Evolutionary conservation across 2,113 vertebrate genomes (phyloP), one percentile per base, ranked within the genome.

Genomic region (Smithornis capensis): DNA sequence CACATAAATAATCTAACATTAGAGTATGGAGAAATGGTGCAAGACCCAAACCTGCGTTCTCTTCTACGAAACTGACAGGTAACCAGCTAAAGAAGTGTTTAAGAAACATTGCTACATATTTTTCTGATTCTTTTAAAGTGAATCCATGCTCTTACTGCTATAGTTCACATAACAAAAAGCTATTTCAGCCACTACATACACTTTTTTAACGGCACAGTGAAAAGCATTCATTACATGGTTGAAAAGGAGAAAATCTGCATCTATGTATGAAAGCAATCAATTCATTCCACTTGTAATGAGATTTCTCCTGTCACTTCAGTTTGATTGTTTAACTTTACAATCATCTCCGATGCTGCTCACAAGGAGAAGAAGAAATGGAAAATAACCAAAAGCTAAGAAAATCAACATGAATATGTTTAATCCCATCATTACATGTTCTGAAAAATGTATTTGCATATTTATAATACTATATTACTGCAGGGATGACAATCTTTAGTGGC

Each of bases 301-400:
- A 74, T 92, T 95, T 89, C 67, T 84, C 24, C 74, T 81, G 73
- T 92, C 77, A 84, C 22, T 83, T 87, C 29, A 56, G 52, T 73
- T 87, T 89, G 75, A 91, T 80, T 95, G 65, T 78, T 88, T 91
- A 76, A 35, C 86, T 95, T 69, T 47, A 82, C 68, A 70, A 82
- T 49, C 0, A 6, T 18, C 35, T 87, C 40, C 22, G 21, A 73
- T 67, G 33, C 64, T 40, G 22, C 37, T 87, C 38, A 9, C 37
- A 67, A 86, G 35, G 57, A 55, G 55, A 63, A 78, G 63, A 69
- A 77, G 16, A 60, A 47, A 83, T 27, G 10, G 31, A 42, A 70
- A 90, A 75, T 31, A 76, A 67, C 42, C 35, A 63, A 63, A 88
- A 89, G 49, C 31, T 35, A 77, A 85, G 40, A 44, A 81, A 82